These are phyloP conservation scores for Acanthacorydalis orientalis DNA, from an alignment of 2,888 invertebrate species.

Conservation along the genomic window DNA sequence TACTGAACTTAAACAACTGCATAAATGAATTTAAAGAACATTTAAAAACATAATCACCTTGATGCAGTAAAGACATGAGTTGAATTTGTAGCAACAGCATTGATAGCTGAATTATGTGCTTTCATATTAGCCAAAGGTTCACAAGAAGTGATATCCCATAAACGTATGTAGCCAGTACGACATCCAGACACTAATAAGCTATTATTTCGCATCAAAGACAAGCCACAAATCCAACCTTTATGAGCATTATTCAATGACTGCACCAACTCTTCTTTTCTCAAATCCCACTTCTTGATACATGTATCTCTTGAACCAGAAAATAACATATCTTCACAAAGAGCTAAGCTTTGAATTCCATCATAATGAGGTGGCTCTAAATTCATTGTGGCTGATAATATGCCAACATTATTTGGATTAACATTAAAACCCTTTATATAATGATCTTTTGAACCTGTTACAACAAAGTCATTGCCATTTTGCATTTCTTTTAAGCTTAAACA, in stretches of 20 bases:
- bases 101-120: slow-evolving; percentile 49
- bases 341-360: slow-evolving; percentile 72
- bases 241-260: slow-evolving; percentile 66
- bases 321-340: slow-evolving; percentile 43
- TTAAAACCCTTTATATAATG: slow-evolving; percentile 52
- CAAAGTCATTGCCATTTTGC: slow-evolving; percentile 37
- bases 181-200: slow-evolving; percentile 52
- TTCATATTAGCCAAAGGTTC: slow-evolving; percentile 45
- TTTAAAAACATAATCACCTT: slow-evolving; percentile 40
- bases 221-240: slow-evolving; percentile 73
- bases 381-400: slow-evolving; percentile 31
- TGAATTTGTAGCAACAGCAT: slow-evolving; percentile 46
- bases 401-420: slow-evolving; percentile 4
- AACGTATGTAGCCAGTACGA: slow-evolving; percentile 55
- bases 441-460: slow-evolving; percentile 74
- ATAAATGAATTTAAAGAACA: background rate
- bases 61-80: slow-evolving; percentile 64
- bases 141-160: slow-evolving; percentile 58
- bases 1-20: background rate
- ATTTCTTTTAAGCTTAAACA: slow-evolving; percentile 48
- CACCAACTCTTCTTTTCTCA: slow-evolving; percentile 37
- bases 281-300: slow-evolving; percentile 73
- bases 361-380: slow-evolving; percentile 75
- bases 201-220: slow-evolving; percentile 36
- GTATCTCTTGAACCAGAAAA: slow-evolving; percentile 76